These are phyloP conservation scores for Thermophis baileyi DNA, from an alignment of 2,113 vertebrate species.

Conservation along the genomic window DNA sequence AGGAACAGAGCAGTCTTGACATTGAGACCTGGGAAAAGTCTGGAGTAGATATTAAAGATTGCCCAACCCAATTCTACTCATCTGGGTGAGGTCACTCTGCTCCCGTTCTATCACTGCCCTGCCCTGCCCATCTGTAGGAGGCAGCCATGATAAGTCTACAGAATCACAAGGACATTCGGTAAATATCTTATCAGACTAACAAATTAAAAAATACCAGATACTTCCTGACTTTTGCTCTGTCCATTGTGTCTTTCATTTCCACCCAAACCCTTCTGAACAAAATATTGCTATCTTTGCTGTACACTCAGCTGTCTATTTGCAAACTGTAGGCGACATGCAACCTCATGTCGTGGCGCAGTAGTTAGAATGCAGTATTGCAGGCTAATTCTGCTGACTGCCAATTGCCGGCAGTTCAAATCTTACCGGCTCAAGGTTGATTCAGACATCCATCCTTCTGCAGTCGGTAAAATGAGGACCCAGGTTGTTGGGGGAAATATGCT, in stretches of 20 bases:
- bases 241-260: neutral
- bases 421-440: too few species aligned
- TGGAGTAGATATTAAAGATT: neutral
- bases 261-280: neutral
- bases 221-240: neutral
- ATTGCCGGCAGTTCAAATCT: too few species aligned
- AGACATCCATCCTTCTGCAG: too few species aligned
- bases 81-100: neutral
- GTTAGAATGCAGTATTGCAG: too few species aligned
- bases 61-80: neutral
- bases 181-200: neutral
- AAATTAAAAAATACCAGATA: neutral
- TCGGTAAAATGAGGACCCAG: too few species aligned
- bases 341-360: neutral
- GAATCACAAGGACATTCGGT: neutral
- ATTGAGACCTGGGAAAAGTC: neutral
- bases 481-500: too few species aligned
- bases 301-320: neutral
- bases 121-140: neutral
- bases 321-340: neutral
- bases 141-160: neutral
- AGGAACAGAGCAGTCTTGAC: neutral
- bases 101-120: neutral
- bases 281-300: neutral
- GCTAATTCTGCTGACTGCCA: too few species aligned